A percentile compares a stretch with the other conserved stretches of the same genome.
Evolutionary conservation across 2,888 invertebrate genomes (phyloP).

Genomic region (Heteropelma amictum): DNA sequence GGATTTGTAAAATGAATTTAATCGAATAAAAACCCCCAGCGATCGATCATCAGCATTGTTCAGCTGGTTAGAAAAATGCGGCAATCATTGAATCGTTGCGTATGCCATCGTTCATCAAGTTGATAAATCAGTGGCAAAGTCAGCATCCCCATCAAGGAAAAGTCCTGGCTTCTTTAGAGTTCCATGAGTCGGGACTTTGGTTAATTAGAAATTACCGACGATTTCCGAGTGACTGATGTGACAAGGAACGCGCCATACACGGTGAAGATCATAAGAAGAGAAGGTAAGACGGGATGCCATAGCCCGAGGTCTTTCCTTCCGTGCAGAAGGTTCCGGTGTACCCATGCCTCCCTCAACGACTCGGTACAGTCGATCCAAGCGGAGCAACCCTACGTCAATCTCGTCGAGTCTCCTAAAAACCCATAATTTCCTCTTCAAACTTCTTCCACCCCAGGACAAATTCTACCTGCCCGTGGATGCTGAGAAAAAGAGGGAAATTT

Average conservation of each 20-base stretch:
- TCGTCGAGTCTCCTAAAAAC: slow-evolving; percentile 13
- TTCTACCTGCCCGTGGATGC: no score
- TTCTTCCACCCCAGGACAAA: neutral
- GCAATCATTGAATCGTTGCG: no score
- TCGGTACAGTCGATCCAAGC: slow-evolving; percentile 65
- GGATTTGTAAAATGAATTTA: slow-evolving; percentile 28
- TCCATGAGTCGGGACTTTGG: neutral
- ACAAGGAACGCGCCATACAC: slow-evolving; percentile 2
- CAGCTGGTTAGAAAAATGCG: no score
- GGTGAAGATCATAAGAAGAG: slow-evolving; percentile 28
- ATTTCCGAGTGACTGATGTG: neutral
- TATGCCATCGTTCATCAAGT: no score
- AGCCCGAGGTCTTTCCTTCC: slow-evolving; percentile 72
- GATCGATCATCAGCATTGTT: no score
- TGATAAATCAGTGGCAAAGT: no score
- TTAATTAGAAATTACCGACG: no score
- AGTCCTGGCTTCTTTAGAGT: no score
- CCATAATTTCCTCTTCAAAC: slow-evolving; percentile 33
- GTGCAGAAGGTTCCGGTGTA: slow-evolving; percentile 57
- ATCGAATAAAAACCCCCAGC: no score
- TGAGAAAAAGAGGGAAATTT: neutral
- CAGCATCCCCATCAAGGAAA: no score
- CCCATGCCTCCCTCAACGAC: slow-evolving; percentile 55
- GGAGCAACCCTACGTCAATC: slow-evolving; percentile 27
- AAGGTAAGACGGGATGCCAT: slow-evolving; percentile 74